Evolutionary conservation across 2,113 vertebrate genomes (phyloP).

Genomic region (Pterocles burchelli): DNA sequence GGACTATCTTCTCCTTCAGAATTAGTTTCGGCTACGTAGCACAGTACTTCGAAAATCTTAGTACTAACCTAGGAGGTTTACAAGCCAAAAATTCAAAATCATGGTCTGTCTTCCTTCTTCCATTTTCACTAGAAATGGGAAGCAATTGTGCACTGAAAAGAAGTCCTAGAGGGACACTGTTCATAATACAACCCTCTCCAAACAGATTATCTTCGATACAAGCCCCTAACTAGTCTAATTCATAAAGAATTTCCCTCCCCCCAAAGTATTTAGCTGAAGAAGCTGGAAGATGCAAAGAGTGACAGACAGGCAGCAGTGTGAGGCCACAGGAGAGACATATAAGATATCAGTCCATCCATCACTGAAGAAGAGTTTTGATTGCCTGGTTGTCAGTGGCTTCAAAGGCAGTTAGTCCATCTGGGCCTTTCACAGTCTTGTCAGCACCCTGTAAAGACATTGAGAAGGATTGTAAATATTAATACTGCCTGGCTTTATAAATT

Average conservation of each 20-base stretch:
- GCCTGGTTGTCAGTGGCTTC: constrained; percentile 86
- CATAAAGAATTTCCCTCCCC: constrained; percentile 72
- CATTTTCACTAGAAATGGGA: constrained; percentile 60
- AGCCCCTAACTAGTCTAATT: constrained; percentile 68
- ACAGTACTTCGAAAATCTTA: constrained; percentile 44
- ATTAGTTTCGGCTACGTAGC: constrained; percentile 43
- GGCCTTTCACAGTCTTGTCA: constrained; percentile 88
- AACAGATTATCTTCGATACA: constrained; percentile 46
- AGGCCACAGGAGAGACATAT: constrained; percentile 81
- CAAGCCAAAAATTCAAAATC: constrained; percentile 47
- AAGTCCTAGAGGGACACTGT: constrained; percentile 50
- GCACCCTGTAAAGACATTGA: constrained; percentile 85
- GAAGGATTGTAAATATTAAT: not conserved
- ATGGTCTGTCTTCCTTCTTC: constrained; percentile 58
- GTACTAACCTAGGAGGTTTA: constrained; percentile 61
- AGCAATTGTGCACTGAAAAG: constrained; percentile 68
- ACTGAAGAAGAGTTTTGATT: constrained; percentile 93
- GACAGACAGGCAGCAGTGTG: constrained; percentile 88
- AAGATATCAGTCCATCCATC: constrained; percentile 81
- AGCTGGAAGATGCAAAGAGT: constrained; percentile 82
- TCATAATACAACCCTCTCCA: constrained; percentile 38
- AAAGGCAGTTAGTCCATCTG: constrained; percentile 84
- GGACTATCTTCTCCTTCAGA: constrained; percentile 37
- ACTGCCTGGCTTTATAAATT: not conserved
- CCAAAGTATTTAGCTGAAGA: constrained; percentile 80